These are phyloP conservation scores for Parnassius apollo DNA, from an alignment of 2,888 invertebrate genomes.

Conservation along the genomic window DNA sequence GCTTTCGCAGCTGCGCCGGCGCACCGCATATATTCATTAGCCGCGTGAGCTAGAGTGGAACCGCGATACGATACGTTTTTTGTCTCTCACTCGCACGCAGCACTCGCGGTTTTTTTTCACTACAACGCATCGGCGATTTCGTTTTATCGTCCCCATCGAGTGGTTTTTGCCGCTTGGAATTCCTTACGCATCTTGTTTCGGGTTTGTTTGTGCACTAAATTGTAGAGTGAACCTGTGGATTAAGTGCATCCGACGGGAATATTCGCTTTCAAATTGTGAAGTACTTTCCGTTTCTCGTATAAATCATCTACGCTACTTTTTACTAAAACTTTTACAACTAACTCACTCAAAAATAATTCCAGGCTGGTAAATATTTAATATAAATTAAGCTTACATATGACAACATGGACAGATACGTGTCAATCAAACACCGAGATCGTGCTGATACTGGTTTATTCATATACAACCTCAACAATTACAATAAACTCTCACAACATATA, in stretches of 20 bases:
- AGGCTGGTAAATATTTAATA: too few species aligned
- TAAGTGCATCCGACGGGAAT: background rate
- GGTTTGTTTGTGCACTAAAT: conserved; percentile 51
- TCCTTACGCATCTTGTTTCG: conserved; percentile 72
- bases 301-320: too few species aligned
- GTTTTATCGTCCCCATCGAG: conserved; percentile 76
- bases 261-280: background rate
- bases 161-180: conserved; percentile 74
- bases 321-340: too few species aligned
- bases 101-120: conserved; percentile 68
- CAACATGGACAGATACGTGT: too few species aligned
- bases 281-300: too few species aligned
- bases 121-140: conserved; percentile 77
- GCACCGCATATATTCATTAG: conserved; percentile 66
- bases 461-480: too few species aligned
- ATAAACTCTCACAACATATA: too few species aligned
- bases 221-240: conserved; percentile 20
- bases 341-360: too few species aligned
- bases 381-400: too few species aligned
- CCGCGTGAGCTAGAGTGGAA: conserved; percentile 76
- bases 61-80: conserved; percentile 77
- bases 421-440: too few species aligned
- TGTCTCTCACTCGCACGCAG: conserved; percentile 75
- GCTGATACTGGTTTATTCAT: too few species aligned
- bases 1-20: conserved; percentile 69